Evolutionary conservation across 2,888 invertebrate genomes (phyloP).

Genomic region (Nomada flava): DNA sequence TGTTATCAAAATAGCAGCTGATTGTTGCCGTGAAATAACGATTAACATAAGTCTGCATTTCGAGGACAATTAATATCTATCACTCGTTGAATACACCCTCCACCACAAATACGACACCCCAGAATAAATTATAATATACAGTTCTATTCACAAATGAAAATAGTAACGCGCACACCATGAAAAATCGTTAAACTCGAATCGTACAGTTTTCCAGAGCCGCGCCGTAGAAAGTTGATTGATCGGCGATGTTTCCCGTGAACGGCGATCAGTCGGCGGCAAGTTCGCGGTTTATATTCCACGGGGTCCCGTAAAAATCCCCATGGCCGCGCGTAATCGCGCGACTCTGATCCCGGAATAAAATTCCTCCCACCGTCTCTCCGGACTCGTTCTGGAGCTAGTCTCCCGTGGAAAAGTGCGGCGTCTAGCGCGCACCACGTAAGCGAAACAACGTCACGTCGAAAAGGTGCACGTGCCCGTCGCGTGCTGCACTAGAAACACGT

Average conservation of each 20-base stretch:
- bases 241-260: background rate
- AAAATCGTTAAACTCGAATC: too few relatives aligned
- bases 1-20: too few relatives aligned
- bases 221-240: background rate
- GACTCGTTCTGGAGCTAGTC: constrained; percentile 7
- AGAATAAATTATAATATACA: too few relatives aligned
- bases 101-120: too few relatives aligned
- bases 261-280: background rate
- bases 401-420: constrained; percentile 6
- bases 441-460: constrained; percentile 45
- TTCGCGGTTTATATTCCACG: constrained; percentile 36
- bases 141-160: too few relatives aligned
- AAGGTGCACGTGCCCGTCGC: constrained; percentile 18
- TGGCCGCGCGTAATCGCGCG: constrained; percentile 32
- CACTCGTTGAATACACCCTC: too few relatives aligned
- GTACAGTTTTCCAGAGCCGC: background rate
- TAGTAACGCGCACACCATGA: too few relatives aligned
- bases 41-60: too few relatives aligned
- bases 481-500: constrained; percentile 8
- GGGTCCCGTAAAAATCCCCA: constrained; percentile 26
- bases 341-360: constrained; percentile 49
- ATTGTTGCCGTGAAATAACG: too few relatives aligned
- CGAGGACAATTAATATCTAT: too few relatives aligned
- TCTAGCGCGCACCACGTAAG: constrained; percentile 12
- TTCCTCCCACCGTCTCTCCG: constrained; percentile 15